Evolutionary conservation across 2,888 invertebrate species (phyloP).

Genomic region (Drosophila dives): DNA sequence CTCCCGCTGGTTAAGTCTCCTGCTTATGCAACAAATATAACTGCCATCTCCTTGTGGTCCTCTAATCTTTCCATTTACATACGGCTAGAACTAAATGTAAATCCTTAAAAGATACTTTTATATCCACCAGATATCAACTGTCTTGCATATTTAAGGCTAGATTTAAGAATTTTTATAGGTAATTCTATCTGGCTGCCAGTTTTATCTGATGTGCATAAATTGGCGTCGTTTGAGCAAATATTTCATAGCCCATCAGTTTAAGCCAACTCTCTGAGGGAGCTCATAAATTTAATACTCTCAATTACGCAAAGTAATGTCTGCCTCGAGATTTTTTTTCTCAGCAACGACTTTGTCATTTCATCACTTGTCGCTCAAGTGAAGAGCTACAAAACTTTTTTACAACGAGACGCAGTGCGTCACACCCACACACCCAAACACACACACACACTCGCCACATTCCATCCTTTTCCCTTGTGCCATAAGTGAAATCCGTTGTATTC

Average conservation of each 20-base stretch:
- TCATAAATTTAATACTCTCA: slow-evolving; percentile 67
- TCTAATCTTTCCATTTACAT: slow-evolving; percentile 47
- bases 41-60: slow-evolving; percentile 39
- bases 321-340: slow-evolving; percentile 37
- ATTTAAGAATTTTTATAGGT: slow-evolving; percentile 13
- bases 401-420: slow-evolving; percentile 37
- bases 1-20: neutral
- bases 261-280: slow-evolving; percentile 38
- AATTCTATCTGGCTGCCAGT: slow-evolving; percentile 9
- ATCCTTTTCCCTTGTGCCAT: slow-evolving; percentile 1
- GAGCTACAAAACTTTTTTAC: slow-evolving; percentile 23
- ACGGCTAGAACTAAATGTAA: slow-evolving; percentile 30
- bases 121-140: slow-evolving; percentile 18
- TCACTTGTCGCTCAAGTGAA: slow-evolving; percentile 50
- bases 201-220: slow-evolving; percentile 48
- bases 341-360: neutral
- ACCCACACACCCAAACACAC: slow-evolving; percentile 17
- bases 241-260: slow-evolving; percentile 55
- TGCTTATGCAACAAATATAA: slow-evolving; percentile 29
- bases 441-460: neutral
- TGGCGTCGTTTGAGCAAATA: slow-evolving; percentile 31
- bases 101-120: slow-evolving; percentile 19
- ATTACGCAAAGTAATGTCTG: slow-evolving; percentile 66
- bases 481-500: slow-evolving; percentile 31
- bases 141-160: slow-evolving; percentile 12